Evolutionary conservation across 1,140 invertebrate genomes (phyloP).

Genomic region (Aphidius gifuensis): DNA sequence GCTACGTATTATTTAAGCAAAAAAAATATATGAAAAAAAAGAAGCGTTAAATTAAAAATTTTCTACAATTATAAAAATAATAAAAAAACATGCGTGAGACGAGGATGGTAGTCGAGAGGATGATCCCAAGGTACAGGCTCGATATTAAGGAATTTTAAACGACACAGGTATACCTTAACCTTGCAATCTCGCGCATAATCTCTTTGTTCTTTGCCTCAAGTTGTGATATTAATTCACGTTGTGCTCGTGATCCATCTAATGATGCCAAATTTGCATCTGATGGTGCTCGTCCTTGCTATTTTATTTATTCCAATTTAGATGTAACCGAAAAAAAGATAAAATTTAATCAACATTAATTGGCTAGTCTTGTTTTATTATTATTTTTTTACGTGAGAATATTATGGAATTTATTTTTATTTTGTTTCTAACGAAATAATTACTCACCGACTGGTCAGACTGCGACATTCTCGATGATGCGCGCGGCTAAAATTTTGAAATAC

Average conservation of each 20-base stretch:
- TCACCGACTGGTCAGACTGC: constrained; percentile 50
- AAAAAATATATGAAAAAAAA: background rate
- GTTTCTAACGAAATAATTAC: constrained; percentile 23
- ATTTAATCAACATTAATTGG: constrained; percentile 4
- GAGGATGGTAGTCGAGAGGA: constrained; percentile 49
- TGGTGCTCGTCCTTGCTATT: constrained; percentile 66
- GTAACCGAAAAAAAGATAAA: background rate
- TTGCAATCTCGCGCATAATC: constrained; percentile 94
- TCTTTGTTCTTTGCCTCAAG: constrained; percentile 95
- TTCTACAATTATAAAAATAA: constrained; percentile 25
- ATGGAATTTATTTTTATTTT: background rate
- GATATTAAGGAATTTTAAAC: constrained; percentile 51
- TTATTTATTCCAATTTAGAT: too few species aligned
- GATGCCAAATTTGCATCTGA: constrained; percentile 71
- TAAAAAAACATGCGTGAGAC: constrained; percentile 47
- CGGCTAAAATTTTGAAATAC: constrained; percentile 33
- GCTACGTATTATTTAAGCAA: background rate
- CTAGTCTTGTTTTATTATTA: background rate
- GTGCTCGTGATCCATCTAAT: constrained; percentile 79
- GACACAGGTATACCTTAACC: constrained; percentile 71
- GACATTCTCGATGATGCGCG: constrained; percentile 51
- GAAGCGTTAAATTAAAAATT: constrained; percentile 35
- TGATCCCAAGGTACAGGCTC: constrained; percentile 47
- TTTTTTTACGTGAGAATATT: background rate
- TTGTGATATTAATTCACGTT: constrained; percentile 90